Base-by-base conservation (phyloP, 2,113 vertebrate species). In the Triplophysa siluroides region DNA sequence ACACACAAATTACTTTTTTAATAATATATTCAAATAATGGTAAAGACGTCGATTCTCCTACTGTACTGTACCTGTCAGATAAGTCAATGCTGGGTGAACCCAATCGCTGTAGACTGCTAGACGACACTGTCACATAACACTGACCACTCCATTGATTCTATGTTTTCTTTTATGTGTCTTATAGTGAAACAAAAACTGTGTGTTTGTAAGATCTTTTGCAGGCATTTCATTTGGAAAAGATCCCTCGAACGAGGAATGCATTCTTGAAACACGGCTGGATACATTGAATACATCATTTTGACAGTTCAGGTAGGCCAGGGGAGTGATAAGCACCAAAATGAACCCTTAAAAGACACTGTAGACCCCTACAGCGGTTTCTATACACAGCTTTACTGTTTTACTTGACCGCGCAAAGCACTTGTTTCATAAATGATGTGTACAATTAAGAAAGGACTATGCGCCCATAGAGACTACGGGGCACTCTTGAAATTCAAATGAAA, bases 401-500 rank as follows among this genome's bases (percentile, higher is more conserved):
- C 24, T 76, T 69, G 56, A 58, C 14, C 61, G 56, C 18, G 47
- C 74, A 47, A 47, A 21, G 58, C 47, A 29, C 69, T 58, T 65
- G 60, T 74, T 65, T 70, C 65, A 83, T 65, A 80, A 70, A 65
- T 67, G 45, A 68, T 66, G 41, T 65, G 67, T 65, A 65, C 69
- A 83, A 81, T 76, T 76, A 65, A 75, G 66, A 61, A 65, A 7
- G 13, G 58, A 47, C 66, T 80, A 7, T 79, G 71, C 12, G 26
- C 29, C 52, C 11, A 26, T 14, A 24, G 45, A 62, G 38, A 26
- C 65, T 76, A 12, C 8, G 33, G 54, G 38, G 56, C 65, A 12
- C 66, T 65, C 76, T 67, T 62, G 45, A 83, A 79, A 79, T 70
- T 83, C 56, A 71, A 76, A 76, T 83, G 70, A 83, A 79, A 56